Conservation (phyloP, 1,140 invertebrate genomes). For the Mizuhopecten yessoensis region DNA sequence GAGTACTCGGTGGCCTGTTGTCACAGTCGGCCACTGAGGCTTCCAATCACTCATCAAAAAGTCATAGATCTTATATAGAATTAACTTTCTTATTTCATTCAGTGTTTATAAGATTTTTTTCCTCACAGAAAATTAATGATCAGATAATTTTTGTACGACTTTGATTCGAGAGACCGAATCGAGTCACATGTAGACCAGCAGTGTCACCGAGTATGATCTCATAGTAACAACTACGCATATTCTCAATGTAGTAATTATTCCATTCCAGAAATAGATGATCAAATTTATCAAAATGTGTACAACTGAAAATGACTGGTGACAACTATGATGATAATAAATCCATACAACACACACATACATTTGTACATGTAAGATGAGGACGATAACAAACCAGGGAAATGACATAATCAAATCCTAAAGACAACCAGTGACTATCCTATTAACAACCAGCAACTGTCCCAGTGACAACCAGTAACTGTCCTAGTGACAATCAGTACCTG, state of each 20-base stretch:
- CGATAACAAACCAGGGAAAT: too few relatives aligned
- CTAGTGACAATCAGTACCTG: not conserved
- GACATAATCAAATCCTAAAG: not conserved
- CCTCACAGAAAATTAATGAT: not conserved
- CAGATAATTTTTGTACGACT: not conserved
- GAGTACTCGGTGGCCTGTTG: not conserved
- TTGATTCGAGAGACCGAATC: too few relatives aligned
- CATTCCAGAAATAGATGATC: conserved; percentile 29
- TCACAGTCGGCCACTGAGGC: too few relatives aligned
- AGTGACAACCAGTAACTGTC: not conserved
- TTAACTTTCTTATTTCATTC: not conserved
- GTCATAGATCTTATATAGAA: not conserved
- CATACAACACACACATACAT: conserved; percentile 6
- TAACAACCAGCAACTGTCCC: too few relatives aligned
- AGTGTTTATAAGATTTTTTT: not conserved
- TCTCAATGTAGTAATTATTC: conserved; percentile 34
- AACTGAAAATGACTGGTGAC: not conserved
- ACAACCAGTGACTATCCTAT: not conserved
- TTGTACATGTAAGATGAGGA: not conserved
- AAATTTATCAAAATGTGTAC: conserved; percentile 6
- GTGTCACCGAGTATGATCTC: not conserved
- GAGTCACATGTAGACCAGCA: too few relatives aligned
- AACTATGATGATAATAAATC: not conserved
- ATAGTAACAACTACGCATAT: not conserved
- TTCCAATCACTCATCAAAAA: not conserved